A percentile compares a stretch with the other conserved stretches of the same genome.
These are phyloP conservation scores for Anoplophora glabripennis DNA, from an alignment of 1,140 invertebrate species.

Conservation along the genomic window DNA sequence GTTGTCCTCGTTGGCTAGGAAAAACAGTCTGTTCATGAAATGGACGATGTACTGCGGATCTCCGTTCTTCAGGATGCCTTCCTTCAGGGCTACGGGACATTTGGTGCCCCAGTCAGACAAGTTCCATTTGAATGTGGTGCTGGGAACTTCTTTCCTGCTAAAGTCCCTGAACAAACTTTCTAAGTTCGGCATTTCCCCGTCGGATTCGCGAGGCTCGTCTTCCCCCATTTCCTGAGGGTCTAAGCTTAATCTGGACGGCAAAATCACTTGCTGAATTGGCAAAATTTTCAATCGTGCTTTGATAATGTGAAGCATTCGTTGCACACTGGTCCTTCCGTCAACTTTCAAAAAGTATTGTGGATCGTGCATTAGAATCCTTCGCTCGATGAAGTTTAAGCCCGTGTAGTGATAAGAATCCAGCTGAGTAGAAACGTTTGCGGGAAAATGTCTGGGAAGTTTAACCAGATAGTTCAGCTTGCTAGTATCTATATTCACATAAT, in stretches of 20 bases:
- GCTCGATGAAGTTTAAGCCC: conserved; percentile 50
- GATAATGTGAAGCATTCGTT: conserved; percentile 52
- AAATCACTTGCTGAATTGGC: conserved; percentile 48
- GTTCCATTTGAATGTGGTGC: conserved; percentile 44
- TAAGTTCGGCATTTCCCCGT: conserved; percentile 15
- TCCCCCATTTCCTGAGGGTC: conserved; percentile 22
- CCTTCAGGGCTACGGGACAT: conserved; percentile 59
- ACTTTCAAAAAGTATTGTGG: conserved; percentile 55
- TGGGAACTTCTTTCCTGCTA: conserved; percentile 28
- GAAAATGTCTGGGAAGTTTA: conserved; percentile 50
- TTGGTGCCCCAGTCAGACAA: conserved; percentile 56
- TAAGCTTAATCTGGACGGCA: conserved; percentile 47
- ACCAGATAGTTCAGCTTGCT: conserved; percentile 31
- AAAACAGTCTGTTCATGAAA: conserved; percentile 59
- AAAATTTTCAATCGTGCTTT: conserved; percentile 48
- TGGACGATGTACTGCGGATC: conserved; percentile 52
- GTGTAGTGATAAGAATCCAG: conserved; percentile 50
- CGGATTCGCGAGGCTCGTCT: conserved; percentile 23
- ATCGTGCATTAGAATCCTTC: conserved; percentile 51
- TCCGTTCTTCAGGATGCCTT: conserved; percentile 50
- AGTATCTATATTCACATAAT: conserved; percentile 18
- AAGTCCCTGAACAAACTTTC: conserved; percentile 45
- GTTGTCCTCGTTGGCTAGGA: conserved; percentile 52
- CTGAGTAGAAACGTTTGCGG: conserved; percentile 46
- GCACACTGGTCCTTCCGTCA: conserved; percentile 52